These are phyloP conservation scores for Neoaliturus tenellus DNA, from an alignment of 2,888 invertebrate genomes.

Conservation along the genomic window DNA sequence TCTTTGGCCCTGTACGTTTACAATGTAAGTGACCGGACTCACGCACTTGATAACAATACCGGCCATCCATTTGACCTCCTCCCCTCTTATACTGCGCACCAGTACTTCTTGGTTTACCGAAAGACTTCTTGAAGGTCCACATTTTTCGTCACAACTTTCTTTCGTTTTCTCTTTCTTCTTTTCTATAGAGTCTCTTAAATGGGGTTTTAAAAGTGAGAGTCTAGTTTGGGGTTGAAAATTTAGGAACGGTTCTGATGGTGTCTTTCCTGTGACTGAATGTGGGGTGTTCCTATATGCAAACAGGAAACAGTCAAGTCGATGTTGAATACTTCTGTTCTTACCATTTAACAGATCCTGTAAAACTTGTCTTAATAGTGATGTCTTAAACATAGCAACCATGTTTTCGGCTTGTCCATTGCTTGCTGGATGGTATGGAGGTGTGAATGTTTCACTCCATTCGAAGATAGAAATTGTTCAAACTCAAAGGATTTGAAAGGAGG, in stretches of 20 bases:
- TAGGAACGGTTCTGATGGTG: slow-evolving; percentile 57
- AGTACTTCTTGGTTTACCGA: background rate
- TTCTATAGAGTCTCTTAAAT: background rate
- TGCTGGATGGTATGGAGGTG: slow-evolving; percentile 59
- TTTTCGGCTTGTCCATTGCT: slow-evolving; percentile 11
- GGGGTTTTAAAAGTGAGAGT: background rate
- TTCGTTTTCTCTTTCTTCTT: background rate
- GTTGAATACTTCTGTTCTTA: slow-evolving; percentile 51
- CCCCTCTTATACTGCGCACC: background rate
- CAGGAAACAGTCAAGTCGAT: slow-evolving; percentile 61
- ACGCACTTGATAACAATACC: background rate
- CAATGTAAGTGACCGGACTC: background rate
- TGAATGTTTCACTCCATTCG: slow-evolving; percentile 2
- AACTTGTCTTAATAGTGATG: slow-evolving; percentile 58
- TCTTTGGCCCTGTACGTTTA: background rate
- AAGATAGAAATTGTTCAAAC: slow-evolving; percentile 23
- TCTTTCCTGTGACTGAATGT: slow-evolving; percentile 66
- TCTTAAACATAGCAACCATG: slow-evolving; percentile 47
- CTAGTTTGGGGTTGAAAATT: background rate
- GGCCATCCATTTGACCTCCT: background rate
- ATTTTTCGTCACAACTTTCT: background rate
- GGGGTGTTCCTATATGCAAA: slow-evolving; percentile 64
- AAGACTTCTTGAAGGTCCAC: background rate
- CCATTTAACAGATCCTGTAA: background rate
- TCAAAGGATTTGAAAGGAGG: slow-evolving; percentile 18